Conservation (phyloP, 2,888 invertebrate genomes). For the Sphaeridia pumilis region DNA sequence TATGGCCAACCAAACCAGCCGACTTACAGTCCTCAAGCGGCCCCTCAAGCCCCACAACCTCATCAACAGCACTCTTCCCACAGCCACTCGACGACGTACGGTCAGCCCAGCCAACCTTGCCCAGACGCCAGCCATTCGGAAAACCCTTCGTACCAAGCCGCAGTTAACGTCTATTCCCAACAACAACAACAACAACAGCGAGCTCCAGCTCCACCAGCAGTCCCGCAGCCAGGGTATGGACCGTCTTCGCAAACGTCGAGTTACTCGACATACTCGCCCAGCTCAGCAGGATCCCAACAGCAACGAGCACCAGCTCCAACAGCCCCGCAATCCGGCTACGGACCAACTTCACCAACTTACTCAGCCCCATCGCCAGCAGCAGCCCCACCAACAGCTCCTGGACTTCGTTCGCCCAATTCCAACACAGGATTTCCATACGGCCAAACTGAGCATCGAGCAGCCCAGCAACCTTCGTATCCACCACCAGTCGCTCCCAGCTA, state of each 20-base stretch:
- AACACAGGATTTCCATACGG: no score
- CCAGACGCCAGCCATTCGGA: no score
- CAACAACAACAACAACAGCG: background rate
- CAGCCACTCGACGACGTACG: no score
- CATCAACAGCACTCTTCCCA: no score
- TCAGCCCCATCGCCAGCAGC: constrained; percentile 1
- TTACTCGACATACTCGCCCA: background rate
- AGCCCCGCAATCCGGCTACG: background rate
- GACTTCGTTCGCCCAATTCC: no score
- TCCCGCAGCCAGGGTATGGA: background rate
- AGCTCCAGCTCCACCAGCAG: background rate
- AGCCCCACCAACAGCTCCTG: no score
- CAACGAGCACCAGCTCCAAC: background rate
- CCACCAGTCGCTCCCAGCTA: background rate
- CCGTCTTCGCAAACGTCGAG: background rate
- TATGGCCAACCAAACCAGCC: background rate
- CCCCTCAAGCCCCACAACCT: background rate
- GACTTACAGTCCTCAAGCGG: background rate
- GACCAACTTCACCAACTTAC: background rate
- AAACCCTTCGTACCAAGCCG: no score
- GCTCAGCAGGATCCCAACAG: background rate
- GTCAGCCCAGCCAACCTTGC: no score
- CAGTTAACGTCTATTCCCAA: background rate
- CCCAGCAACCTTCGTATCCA: background rate
- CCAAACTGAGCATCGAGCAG: no score